These are phyloP conservation scores for Anthrax anthrax DNA, from an alignment of 2,888 invertebrate species.

Conservation along the genomic window DNA sequence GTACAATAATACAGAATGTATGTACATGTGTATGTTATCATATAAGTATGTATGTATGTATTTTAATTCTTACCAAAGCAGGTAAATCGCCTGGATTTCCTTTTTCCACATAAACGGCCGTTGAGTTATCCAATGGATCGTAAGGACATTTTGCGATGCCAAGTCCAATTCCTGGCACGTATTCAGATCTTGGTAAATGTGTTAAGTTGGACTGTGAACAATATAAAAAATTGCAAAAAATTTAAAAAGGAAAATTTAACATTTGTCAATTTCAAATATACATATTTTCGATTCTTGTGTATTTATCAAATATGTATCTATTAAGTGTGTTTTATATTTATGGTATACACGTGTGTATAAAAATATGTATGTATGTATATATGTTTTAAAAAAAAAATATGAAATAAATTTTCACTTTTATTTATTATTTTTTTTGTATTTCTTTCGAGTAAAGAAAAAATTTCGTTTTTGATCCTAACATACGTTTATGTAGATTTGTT, in stretches of 20 bases:
- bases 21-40: too few species aligned
- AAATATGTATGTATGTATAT: neutral
- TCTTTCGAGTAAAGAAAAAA: too few species aligned
- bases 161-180: slow-evolving; percentile 84
- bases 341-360: too few species aligned
- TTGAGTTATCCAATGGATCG: slow-evolving; percentile 97
- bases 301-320: neutral
- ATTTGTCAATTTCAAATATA: slow-evolving; percentile 9
- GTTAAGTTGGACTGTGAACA: slow-evolving; percentile 71
- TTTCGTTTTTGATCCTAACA: too few species aligned
- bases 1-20: too few species aligned
- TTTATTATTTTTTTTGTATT: too few species aligned
- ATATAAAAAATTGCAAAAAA: slow-evolving; percentile 5
- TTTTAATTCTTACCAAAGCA: slow-evolving; percentile 50
- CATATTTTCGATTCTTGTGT: neutral
- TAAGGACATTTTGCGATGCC: slow-evolving; percentile 96
- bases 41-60: too few species aligned
- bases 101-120: slow-evolving; percentile 90
- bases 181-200: slow-evolving; percentile 74
- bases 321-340: neutral
- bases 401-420: too few species aligned
- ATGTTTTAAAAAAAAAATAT: too few species aligned
- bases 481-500: too few species aligned
- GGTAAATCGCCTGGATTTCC: slow-evolving; percentile 90
- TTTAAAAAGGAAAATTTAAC: slow-evolving; percentile 12